Percentiles rank a stretch among this genome's conserved stretches.
These are phyloP conservation scores for Craseonycteris thonglongyai DNA, from an alignment of 2,113 vertebrate genomes.

Conservation along the genomic window DNA sequence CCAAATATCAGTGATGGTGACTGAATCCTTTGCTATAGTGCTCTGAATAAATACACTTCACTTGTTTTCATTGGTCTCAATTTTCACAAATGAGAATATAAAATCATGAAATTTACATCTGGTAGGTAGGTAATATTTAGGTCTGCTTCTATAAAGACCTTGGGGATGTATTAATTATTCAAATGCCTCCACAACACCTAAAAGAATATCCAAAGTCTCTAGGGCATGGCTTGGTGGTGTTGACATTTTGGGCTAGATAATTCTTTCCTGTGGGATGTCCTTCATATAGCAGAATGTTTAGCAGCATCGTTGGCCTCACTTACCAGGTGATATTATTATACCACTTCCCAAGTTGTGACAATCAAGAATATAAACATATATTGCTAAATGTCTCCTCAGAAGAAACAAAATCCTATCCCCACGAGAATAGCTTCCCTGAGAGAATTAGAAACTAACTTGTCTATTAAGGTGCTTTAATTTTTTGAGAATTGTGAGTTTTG, in stretches of 20 bases:
- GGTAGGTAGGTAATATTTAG: not conserved
- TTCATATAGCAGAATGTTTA: not conserved
- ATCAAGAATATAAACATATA: not conserved
- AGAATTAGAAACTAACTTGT: not conserved
- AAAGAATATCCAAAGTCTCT: not conserved
- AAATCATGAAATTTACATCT: not conserved
- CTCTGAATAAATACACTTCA: not conserved
- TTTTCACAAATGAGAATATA: not conserved
- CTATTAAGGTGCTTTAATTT: not conserved
- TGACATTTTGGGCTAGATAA: not conserved
- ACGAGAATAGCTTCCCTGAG: not conserved
- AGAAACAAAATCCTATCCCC: not conserved
- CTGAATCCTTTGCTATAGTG: not conserved
- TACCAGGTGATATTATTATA: not conserved
- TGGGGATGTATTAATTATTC: not conserved
- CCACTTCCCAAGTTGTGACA: not conserved
- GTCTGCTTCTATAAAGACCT: not conserved
- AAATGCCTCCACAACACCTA: not conserved
- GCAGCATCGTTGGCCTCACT: not conserved
- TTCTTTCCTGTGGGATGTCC: not conserved
- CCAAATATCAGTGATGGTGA: not conserved
- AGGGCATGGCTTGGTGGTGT: not conserved
- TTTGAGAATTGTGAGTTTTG: not conserved
- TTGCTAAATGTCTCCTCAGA: not conserved
- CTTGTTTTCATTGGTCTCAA: not conserved